These are phyloP conservation scores for Rhysida immarginata DNA, from an alignment of 1,140 invertebrate genomes.

Conservation along the genomic window DNA sequence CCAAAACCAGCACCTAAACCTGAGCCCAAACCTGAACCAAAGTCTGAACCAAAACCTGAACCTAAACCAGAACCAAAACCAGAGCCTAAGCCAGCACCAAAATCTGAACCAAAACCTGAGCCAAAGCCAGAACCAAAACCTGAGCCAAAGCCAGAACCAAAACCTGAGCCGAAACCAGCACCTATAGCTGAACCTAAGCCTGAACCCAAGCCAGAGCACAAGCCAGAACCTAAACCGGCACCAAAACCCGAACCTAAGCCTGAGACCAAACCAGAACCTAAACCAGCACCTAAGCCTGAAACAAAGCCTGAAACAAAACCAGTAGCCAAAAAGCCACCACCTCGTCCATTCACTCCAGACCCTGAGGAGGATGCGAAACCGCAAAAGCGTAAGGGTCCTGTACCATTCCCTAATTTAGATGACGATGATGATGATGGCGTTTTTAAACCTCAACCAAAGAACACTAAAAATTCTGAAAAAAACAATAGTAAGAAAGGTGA, in stretches of 20 bases:
- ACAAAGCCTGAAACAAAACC: conserved; percentile 10
- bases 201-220: conserved; percentile 7
- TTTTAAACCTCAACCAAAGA: not conserved
- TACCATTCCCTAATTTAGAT: no score
- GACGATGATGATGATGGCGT: not conserved
- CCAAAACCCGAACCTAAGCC: conserved; percentile 9
- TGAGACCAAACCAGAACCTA: conserved; percentile 9
- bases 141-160: conserved; percentile 8
- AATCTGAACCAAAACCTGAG: no score
- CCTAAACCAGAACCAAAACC: conserved; percentile 3
- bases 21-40: not conserved
- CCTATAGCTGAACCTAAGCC: conserved; percentile 10
- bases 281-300: conserved; percentile 9
- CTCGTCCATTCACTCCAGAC: not conserved
- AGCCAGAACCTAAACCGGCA: conserved; percentile 9
- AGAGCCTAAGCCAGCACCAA: conserved; percentile 4
- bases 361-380: not conserved
- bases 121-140: no score
- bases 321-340: not conserved
- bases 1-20: not conserved
- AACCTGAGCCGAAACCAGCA: no score
- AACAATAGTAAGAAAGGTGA: not conserved
- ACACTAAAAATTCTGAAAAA: not conserved
- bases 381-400: not conserved
- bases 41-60: not conserved